These are phyloP conservation scores for Syrista parreyssii DNA, from an alignment of 2,888 invertebrate genomes.

Conservation along the genomic window DNA sequence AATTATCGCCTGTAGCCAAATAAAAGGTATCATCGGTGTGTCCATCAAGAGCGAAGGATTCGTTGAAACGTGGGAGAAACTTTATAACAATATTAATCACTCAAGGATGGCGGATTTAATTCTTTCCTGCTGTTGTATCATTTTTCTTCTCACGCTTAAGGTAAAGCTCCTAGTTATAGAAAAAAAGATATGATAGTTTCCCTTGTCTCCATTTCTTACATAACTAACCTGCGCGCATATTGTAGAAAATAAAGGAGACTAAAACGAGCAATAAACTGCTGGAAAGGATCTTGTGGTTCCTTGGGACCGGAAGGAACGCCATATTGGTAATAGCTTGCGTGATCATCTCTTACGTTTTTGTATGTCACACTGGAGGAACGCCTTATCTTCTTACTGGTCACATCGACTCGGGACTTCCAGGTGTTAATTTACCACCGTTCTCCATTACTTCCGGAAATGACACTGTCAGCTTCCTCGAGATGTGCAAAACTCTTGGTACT, in stretches of 20 bases:
- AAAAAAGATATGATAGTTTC: neutral
- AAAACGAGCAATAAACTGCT: slow-evolving; percentile 59
- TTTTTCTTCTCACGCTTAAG: slow-evolving; percentile 72
- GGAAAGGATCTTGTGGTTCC: slow-evolving; percentile 71
- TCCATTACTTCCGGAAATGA: slow-evolving; percentile 67
- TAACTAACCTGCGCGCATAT: slow-evolving; percentile 12
- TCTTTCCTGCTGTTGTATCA: slow-evolving; percentile 73
- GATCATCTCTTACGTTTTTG: slow-evolving; percentile 70
- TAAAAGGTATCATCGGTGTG: slow-evolving; percentile 76
- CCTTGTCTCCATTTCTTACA: neutral
- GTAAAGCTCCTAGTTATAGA: slow-evolving; percentile 61
- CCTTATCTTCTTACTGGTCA: slow-evolving; percentile 73
- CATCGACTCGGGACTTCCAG: slow-evolving; percentile 74
- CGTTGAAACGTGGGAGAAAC: slow-evolving; percentile 70
- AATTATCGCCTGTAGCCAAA: slow-evolving; percentile 80
- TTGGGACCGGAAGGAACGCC: slow-evolving; percentile 78
- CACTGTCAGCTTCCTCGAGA: slow-evolving; percentile 68
- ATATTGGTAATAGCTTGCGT: slow-evolving; percentile 75
- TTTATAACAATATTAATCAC: slow-evolving; percentile 69
- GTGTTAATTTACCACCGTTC: slow-evolving; percentile 69
- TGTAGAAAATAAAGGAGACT: slow-evolving; percentile 73
- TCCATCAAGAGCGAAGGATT: slow-evolving; percentile 74
- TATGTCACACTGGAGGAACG: slow-evolving; percentile 61
- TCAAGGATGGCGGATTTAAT: slow-evolving; percentile 72
- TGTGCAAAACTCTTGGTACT: slow-evolving; percentile 74